Percentiles rank a stretch among this genome's conserved stretches.
These are phyloP conservation scores for Acanthis flammea DNA, from an alignment of 2,797 vertebrate genomes.

Conservation along the genomic window DNA sequence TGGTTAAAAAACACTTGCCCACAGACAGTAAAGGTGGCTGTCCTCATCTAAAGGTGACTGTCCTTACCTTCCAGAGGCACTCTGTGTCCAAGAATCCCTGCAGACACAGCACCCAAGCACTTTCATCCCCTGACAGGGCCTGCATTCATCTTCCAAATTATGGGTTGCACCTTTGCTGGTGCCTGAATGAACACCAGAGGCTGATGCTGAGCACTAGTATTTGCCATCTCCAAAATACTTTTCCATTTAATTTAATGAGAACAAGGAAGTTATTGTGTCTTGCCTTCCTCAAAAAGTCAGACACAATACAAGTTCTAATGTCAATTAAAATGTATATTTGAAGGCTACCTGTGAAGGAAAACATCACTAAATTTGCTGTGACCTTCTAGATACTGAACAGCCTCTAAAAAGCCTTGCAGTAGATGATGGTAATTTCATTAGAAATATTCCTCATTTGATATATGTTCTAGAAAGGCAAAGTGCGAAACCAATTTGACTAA, in stretches of 20 bases:
- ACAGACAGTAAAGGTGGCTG: too few species aligned
- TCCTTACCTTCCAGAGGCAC: not conserved
- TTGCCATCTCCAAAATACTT: not conserved
- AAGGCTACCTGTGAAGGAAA: slow-evolving; percentile 47
- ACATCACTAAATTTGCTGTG: slow-evolving; percentile 39
- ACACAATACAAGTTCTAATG: not conserved
- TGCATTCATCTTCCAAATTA: not conserved
- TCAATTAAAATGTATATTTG: slow-evolving; percentile 48
- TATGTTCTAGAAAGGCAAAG: slow-evolving; percentile 7
- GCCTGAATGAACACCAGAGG: not conserved
- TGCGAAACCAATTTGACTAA: slow-evolving; percentile 41
- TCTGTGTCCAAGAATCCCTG: not conserved
- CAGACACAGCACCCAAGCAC: not conserved
- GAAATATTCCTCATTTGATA: slow-evolving; percentile 49
- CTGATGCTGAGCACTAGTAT: not conserved
- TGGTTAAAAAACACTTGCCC: not conserved
- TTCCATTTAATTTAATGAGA: not conserved
- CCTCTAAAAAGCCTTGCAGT: slow-evolving; percentile 27
- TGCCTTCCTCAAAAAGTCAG: slow-evolving; percentile 9
- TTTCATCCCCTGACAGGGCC: not conserved
- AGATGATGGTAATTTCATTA: not conserved
- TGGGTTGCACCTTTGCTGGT: not conserved
- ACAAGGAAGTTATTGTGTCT: not conserved
- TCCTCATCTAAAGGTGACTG: not conserved
- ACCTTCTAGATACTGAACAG: slow-evolving; percentile 21